Percentiles rank a stretch among this genome's conserved stretches.
Conservation (phyloP, 2,888 invertebrate species). For the Eubasilissa splendida region DNA sequence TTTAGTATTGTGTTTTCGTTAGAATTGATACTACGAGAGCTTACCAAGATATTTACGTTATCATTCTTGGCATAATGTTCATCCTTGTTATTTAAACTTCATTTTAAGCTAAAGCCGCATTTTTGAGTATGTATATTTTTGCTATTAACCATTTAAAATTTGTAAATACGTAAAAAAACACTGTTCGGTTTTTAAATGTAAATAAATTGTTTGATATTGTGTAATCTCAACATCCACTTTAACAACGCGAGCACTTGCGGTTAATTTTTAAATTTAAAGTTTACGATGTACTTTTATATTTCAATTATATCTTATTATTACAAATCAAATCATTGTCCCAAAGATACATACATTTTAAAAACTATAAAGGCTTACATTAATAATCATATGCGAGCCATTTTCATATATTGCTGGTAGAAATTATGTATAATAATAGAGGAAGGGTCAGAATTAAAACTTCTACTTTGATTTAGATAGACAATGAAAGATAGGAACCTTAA, state of each 20-base stretch:
- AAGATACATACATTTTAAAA: constrained; percentile 59
- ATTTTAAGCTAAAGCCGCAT: constrained; percentile 25
- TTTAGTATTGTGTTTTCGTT: constrained; percentile 21
- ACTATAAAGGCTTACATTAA: constrained; percentile 44
- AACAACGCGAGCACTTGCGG: constrained; percentile 45
- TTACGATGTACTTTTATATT: constrained; percentile 41
- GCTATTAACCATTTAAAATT: constrained; percentile 18
- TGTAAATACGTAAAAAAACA: constrained; percentile 4
- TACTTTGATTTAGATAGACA: constrained; percentile 54
- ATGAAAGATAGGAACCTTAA: constrained; percentile 55
- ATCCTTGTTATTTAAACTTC: constrained; percentile 19
- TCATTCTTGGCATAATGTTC: constrained; percentile 29
- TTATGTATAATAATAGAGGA: constrained; percentile 46
- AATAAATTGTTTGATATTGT: constrained; percentile 24
- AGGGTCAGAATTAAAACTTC: constrained; percentile 51
- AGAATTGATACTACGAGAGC: constrained; percentile 23
- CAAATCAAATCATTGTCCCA: constrained; percentile 48
- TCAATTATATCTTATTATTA: constrained; percentile 48
- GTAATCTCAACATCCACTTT: constrained; percentile 44
- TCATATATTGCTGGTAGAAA: constrained; percentile 52
- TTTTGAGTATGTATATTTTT: constrained; percentile 30
- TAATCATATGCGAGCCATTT: constrained; percentile 53
- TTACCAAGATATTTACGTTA: constrained; percentile 22
- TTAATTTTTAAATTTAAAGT: constrained; percentile 41
- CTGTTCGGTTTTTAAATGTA: constrained; percentile 17